Evolutionary conservation across 2,888 invertebrate species (phyloP), one percentile per base, ranked within the genome.

Genomic region (Drosophila recens): DNA sequence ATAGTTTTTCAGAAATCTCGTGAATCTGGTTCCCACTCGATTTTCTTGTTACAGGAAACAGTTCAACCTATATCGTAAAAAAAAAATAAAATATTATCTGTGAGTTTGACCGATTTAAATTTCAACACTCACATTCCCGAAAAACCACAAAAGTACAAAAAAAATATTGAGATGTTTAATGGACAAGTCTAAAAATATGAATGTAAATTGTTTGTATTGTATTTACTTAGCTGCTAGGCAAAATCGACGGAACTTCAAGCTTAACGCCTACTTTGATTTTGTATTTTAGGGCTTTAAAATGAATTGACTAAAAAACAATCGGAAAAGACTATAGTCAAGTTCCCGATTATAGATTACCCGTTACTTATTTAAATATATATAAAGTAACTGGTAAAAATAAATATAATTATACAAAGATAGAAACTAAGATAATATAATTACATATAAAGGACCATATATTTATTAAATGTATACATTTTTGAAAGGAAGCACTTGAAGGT

Each of bases 121-220:
- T 51, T 9, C 2, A 33, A 23, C n/a, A 38, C 67, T 72, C 6
- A 72, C 73, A 52, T 38, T 15, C 42, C 45, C 36, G 20, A 43
- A 11, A 46, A 67, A 23, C 6, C 27, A n/a, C 33, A 72, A 53
- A 36, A 36, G 17, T 52, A 42, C 11, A 71, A 42, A 68, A 45
- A 73, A 36, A 10, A 10, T 8, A 10, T 8, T 13, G n/a, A 17
- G 15, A 15, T 58, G 43, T 61, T 68, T 36, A 63, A 34, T 6
- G 40, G 15, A 57, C 68, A 40, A 52, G 34, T 2, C 30, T 15
- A 10, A 17, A 23, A 57, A 56, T 3, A 9, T 4, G 33, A 61
- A 33, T 67, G 67, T 23, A 23, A 0, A 23, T 20, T 23, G n/a
- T 23, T 34, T 45, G 6, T 3, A 36, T 20, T 36, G 8, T 8